phyloP scores from a whole-genome alignment of 2,797 vertebrate genomes.

The Percopsis omiscomaycus region DNA sequence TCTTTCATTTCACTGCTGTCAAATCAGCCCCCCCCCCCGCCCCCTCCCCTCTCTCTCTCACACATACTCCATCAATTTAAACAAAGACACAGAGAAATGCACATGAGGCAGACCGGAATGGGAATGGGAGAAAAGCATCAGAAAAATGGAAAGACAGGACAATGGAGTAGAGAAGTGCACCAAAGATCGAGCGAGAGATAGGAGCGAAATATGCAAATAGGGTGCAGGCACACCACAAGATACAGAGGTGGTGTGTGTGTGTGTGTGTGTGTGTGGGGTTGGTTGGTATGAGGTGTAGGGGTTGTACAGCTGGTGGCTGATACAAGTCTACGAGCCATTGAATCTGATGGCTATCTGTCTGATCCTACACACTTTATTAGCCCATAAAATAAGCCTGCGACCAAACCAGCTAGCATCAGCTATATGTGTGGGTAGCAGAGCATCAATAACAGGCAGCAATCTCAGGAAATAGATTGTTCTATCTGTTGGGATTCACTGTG shows the following conservation, averaged over 20 bases:
- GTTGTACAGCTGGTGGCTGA: conserved; percentile 43
- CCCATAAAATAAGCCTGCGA: conserved; percentile 68
- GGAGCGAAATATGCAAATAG: too few relatives aligned
- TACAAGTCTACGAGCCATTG: conserved; percentile 46
- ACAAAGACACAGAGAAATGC: too few relatives aligned
- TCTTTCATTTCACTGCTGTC: neutral
- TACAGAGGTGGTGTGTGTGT: too few relatives aligned
- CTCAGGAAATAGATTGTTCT: too few relatives aligned
- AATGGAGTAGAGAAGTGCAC: too few relatives aligned
- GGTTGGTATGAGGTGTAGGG: conserved; percentile 36
- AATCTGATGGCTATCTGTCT: conserved; percentile 64
- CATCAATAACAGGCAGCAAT: too few relatives aligned
- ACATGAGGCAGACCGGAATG: too few relatives aligned
- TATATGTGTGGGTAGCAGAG: conserved; percentile 43
- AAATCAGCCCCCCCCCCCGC: neutral
- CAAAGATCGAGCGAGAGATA: too few relatives aligned
- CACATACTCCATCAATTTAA: neutral
- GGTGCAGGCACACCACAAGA: too few relatives aligned
- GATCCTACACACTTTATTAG: conserved; percentile 63
- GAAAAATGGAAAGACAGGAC: too few relatives aligned
- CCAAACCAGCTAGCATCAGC: conserved; percentile 10
- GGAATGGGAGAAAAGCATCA: too few relatives aligned
- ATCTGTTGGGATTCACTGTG: conserved; percentile 23
- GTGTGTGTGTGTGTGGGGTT: too few relatives aligned
- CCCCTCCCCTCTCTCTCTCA: neutral